These are phyloP conservation scores for Onchidella celtica DNA, from an alignment of 2,888 invertebrate genomes.

Conservation along the genomic window DNA sequence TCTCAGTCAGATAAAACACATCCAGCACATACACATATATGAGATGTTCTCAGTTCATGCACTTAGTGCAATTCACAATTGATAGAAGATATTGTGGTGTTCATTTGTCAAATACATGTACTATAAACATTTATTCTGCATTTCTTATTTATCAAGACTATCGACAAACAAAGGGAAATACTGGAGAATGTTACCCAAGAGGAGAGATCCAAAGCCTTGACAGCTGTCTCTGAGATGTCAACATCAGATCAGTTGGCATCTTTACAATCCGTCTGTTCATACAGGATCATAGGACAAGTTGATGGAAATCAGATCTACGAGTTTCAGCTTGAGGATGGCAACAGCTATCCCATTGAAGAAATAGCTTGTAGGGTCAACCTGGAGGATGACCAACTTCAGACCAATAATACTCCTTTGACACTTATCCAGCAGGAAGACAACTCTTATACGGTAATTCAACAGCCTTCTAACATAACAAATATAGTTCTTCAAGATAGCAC, in stretches of 20 bases:
- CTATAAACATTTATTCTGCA: not conserved
- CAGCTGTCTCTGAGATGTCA: conserved; percentile 10
- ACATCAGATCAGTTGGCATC: not conserved
- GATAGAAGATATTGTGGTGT: too few relatives aligned
- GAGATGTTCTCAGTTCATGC: too few relatives aligned
- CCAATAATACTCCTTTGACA: conserved; percentile 24
- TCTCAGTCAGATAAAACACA: too few relatives aligned
- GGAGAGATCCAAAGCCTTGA: too few relatives aligned
- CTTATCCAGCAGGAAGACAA: conserved; percentile 17
- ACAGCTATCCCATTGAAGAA: conserved; percentile 31
- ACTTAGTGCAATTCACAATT: too few relatives aligned
- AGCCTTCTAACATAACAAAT: not conserved
- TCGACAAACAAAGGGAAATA: too few relatives aligned
- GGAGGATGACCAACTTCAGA: not conserved
- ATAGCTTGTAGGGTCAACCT: conserved; percentile 22
- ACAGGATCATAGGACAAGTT: conserved; percentile 20
- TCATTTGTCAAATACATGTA: too few relatives aligned
- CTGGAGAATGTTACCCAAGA: conserved; percentile 15
- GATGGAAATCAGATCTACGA: conserved; percentile 35
- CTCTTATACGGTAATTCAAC: not conserved
- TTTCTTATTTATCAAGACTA: conserved; percentile 9
- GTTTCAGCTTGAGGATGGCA: conserved; percentile 36
- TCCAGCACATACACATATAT: too few relatives aligned
- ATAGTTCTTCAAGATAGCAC: not conserved
- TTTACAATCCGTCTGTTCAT: conserved; percentile 32